Percentiles rank a stretch among this genome's conserved stretches.
Conservation (phyloP, 1,140 invertebrate genomes). For the Hypsibius dujardini region DNA sequence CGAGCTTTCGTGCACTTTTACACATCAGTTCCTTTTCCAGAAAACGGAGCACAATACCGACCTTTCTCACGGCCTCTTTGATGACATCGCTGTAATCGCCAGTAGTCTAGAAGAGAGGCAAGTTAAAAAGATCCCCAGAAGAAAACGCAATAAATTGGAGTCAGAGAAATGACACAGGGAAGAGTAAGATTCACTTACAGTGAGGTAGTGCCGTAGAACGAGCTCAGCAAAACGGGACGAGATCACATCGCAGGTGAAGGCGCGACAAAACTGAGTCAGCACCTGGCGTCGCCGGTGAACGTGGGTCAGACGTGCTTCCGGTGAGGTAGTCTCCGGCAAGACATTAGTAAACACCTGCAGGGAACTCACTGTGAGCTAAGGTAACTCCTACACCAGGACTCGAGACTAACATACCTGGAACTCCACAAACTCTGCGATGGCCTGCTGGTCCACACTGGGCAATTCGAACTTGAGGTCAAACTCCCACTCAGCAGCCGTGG, state of each 20-base stretch:
- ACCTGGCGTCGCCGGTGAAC: not conserved
- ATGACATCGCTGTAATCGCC: slow-evolving; percentile 6
- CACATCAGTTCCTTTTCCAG: too few species aligned
- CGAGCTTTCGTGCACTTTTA: too few species aligned
- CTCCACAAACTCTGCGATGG: too few species aligned
- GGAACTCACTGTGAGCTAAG: too few species aligned
- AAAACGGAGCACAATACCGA: too few species aligned
- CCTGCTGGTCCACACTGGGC: too few species aligned
- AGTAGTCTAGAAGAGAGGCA: not conserved
- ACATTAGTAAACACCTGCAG: not conserved
- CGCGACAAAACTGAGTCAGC: not conserved
- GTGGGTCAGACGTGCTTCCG: not conserved
- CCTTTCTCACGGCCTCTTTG: not conserved
- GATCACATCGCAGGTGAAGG: not conserved
- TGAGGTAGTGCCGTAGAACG: not conserved
- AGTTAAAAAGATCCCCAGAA: not conserved
- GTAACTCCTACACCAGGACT: too few species aligned
- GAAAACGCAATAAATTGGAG: not conserved
- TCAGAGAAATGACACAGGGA: not conserved
- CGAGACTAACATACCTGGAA: too few species aligned
- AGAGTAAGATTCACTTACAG: not conserved
- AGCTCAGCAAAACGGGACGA: not conserved
- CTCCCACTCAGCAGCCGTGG: too few species aligned
- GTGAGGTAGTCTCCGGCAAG: not conserved
- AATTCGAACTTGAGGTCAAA: too few species aligned